phyloP scores from a whole-genome alignment of 2,113 vertebrate species.

The Tyrannus savana region DNA sequence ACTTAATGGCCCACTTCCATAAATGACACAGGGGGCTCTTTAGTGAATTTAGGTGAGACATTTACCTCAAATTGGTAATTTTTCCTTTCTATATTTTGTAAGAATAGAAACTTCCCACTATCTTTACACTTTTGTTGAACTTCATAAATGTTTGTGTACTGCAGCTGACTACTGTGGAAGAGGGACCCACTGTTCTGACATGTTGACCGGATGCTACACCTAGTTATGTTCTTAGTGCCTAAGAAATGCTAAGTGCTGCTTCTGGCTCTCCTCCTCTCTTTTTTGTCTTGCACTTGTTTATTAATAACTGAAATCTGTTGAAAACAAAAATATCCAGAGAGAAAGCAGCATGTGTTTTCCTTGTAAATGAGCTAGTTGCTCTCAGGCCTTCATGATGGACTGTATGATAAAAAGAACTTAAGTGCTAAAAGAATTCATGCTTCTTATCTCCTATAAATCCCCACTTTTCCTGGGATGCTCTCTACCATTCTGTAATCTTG shows the following conservation, averaged over 20 bases:
- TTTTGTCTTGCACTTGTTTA: not conserved
- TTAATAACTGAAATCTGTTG: not conserved
- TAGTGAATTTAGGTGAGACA: not conserved
- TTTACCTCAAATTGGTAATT: not conserved
- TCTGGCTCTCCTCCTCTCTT: not conserved
- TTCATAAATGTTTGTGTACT: not conserved
- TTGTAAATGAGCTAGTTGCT: not conserved
- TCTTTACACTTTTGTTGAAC: not conserved
- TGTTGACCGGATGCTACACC: not conserved
- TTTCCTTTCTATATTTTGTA: not conserved
- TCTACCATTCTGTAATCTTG: not conserved
- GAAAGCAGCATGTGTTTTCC: not conserved
- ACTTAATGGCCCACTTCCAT: not conserved
- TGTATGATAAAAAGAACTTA: not conserved
- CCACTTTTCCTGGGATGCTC: not conserved
- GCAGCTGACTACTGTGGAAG: not conserved
- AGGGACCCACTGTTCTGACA: not conserved
- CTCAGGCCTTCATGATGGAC: not conserved
- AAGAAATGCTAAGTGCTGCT: not conserved
- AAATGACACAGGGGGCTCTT: not conserved
- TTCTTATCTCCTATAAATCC: not conserved
- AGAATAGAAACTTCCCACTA: not conserved
- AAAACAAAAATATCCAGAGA: not conserved
- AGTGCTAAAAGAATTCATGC: not conserved
- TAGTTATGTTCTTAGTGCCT: not conserved